Conservation (phyloP, 1,140 invertebrate species). For the Dufourea novaeangliae region DNA sequence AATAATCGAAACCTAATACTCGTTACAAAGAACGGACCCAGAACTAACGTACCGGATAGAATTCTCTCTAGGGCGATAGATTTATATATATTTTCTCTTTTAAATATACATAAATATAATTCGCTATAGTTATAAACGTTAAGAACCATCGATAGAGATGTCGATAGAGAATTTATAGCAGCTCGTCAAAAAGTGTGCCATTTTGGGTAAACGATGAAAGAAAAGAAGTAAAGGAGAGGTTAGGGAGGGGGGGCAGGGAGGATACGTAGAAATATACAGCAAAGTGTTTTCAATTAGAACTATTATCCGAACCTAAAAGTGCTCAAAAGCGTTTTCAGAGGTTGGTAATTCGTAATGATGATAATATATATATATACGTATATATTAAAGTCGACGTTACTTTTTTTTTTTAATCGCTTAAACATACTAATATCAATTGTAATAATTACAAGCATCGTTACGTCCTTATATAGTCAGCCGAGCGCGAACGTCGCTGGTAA, state of each 20-base stretch:
- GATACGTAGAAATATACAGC: slow-evolving; percentile 38
- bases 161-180: slow-evolving; percentile 35
- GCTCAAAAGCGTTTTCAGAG: slow-evolving; percentile 70
- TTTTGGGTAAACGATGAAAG: not conserved
- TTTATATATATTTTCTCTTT: slow-evolving; percentile 71
- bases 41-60: slow-evolving; percentile 32
- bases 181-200: slow-evolving; percentile 15
- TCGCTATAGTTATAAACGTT: slow-evolving; percentile 71
- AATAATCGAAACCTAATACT: not conserved
- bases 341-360: slow-evolving; percentile 77
- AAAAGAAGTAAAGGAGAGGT: slow-evolving; percentile 24
- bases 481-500: slow-evolving; percentile 73
- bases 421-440: slow-evolving; percentile 81
- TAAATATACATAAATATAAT: slow-evolving; percentile 76
- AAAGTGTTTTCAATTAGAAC: not conserved
- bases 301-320: slow-evolving; percentile 71
- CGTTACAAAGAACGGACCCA: slow-evolving; percentile 16
- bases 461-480: slow-evolving; percentile 79
- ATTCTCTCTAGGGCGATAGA: slow-evolving; percentile 53
- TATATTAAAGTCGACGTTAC: slow-evolving; percentile 80
- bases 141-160: slow-evolving; percentile 61
- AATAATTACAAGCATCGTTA: slow-evolving; percentile 82
- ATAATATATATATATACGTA: slow-evolving; percentile 65
- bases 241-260: not conserved
- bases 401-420: slow-evolving; percentile 78